Conservation (phyloP, 2,888 invertebrate genomes). For the Caenorhabditis sp. region DNA sequence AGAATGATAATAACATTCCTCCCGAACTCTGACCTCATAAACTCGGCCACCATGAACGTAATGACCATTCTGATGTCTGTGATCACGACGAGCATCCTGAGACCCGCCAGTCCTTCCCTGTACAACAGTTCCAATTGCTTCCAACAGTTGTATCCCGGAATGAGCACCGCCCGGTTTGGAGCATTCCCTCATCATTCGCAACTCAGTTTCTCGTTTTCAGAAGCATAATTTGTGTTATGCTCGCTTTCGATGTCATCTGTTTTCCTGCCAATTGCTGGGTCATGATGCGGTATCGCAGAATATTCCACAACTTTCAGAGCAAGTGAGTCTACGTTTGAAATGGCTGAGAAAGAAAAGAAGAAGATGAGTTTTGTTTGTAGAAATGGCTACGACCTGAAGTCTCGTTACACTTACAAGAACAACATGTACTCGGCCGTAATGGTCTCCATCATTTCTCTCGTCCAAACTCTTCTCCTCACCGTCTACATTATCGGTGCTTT, state of each 20-base stretch:
- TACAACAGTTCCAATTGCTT: slow-evolving; percentile 37
- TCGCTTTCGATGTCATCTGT: slow-evolving; percentile 19
- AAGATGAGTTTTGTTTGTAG: slow-evolving; percentile 6
- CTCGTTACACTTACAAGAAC: slow-evolving; percentile 24
- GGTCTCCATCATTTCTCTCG: slow-evolving; percentile 35
- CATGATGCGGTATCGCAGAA: slow-evolving; percentile 10
- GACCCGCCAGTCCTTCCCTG: background rate
- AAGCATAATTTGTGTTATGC: slow-evolving; percentile 23
- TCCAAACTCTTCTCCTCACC: slow-evolving; percentile 34
- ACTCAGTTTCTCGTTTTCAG: no score
- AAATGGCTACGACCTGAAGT: slow-evolving; percentile 24
- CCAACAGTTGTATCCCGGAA: slow-evolving; percentile 30
- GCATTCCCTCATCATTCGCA: no score
- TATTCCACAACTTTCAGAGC: slow-evolving; percentile 7
- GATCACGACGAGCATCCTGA: slow-evolving; percentile 9
- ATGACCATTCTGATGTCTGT: slow-evolving; percentile 16
- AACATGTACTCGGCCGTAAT: slow-evolving; percentile 30
- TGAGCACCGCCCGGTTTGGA: slow-evolving; percentile 16
- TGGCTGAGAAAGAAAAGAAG: background rate
- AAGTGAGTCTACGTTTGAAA: slow-evolving; percentile 1
- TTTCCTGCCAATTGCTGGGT: slow-evolving; percentile 36
- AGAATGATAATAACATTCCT: slow-evolving; percentile 14
- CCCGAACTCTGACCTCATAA: slow-evolving; percentile 35
- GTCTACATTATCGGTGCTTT: slow-evolving; percentile 2
- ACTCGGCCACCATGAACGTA: slow-evolving; percentile 15